Evolutionary conservation across 1,140 invertebrate species (phyloP).

Genomic region (Phymastichus coffea): DNA sequence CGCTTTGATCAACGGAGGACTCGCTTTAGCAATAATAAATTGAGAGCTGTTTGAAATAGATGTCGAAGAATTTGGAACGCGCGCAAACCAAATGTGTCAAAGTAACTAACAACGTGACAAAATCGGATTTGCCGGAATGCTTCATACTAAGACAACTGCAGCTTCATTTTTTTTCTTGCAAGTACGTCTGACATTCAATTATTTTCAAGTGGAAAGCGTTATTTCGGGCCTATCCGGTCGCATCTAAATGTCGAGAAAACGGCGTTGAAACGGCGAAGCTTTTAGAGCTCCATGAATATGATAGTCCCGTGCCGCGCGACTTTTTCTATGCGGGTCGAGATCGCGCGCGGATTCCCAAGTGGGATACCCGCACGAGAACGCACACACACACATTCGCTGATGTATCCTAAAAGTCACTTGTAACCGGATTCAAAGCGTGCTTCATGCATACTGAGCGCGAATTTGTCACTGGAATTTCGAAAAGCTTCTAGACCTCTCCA

Average conservation of each 20-base stretch:
- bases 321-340: neutral
- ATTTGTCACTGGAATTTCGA: conserved; percentile 6
- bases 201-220: neutral
- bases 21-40: too few relatives aligned
- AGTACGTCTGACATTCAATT: conserved; percentile 1
- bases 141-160: too few relatives aligned
- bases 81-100: too few relatives aligned
- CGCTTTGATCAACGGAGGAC: too few relatives aligned
- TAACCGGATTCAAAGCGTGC: neutral
- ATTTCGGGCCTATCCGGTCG: neutral
- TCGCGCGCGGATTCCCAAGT: conserved; percentile 3
- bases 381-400: neutral
- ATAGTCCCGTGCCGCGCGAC: neutral
- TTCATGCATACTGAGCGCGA: neutral
- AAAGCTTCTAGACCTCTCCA: too few relatives aligned
- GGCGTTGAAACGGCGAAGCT: too few relatives aligned
- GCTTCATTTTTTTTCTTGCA: neutral
- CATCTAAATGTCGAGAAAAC: neutral
- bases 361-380: neutral
- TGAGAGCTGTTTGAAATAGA: too few relatives aligned
- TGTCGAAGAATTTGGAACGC: too few relatives aligned
- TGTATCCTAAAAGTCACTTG: neutral
- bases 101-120: too few relatives aligned
- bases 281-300: neutral
- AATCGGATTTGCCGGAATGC: too few relatives aligned